Evolutionary conservation across 2,113 vertebrate genomes (phyloP).

Genomic region (Ibidorhyncha struthersii): DNA sequence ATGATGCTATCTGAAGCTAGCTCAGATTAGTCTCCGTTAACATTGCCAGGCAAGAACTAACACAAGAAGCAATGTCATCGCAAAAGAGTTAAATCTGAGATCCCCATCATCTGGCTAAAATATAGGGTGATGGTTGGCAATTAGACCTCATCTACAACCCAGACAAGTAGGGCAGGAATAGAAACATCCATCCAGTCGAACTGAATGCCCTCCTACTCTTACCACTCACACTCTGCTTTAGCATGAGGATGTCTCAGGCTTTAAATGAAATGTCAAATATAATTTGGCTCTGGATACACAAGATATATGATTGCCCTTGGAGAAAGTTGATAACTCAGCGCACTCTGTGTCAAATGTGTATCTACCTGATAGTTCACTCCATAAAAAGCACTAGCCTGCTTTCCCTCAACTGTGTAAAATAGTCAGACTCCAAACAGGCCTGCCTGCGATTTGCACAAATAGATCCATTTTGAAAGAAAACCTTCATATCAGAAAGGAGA

Average conservation of each 20-base stretch:
- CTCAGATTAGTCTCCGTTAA: constrained; percentile 2
- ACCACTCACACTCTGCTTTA: constrained; percentile 53
- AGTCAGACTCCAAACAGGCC: not conserved
- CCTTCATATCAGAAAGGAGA: not conserved
- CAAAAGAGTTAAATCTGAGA: constrained; percentile 40
- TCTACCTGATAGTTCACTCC: constrained; percentile 58
- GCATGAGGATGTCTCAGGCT: constrained; percentile 66
- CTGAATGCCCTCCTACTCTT: not conserved
- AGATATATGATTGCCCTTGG: constrained; percentile 75
- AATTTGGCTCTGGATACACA: constrained; percentile 72
- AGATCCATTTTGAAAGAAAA: constrained; percentile 15
- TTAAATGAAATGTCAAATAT: constrained; percentile 81
- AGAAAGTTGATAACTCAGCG: constrained; percentile 73
- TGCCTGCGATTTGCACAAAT: constrained; percentile 46
- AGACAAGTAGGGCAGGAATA: constrained; percentile 29
- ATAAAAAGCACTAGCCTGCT: constrained; percentile 45
- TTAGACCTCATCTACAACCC: constrained; percentile 45
- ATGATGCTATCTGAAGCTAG: not conserved
- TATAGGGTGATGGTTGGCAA: constrained; percentile 13
- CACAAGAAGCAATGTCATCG: not conserved
- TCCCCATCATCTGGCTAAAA: constrained; percentile 51
- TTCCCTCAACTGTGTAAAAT: constrained; percentile 2
- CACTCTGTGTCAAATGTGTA: constrained; percentile 59
- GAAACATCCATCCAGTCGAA: constrained; percentile 49
- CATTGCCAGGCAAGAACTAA: constrained; percentile 18